Conservation (phyloP, 2,888 invertebrate species). For the Ichneumoninae sp. region DNA sequence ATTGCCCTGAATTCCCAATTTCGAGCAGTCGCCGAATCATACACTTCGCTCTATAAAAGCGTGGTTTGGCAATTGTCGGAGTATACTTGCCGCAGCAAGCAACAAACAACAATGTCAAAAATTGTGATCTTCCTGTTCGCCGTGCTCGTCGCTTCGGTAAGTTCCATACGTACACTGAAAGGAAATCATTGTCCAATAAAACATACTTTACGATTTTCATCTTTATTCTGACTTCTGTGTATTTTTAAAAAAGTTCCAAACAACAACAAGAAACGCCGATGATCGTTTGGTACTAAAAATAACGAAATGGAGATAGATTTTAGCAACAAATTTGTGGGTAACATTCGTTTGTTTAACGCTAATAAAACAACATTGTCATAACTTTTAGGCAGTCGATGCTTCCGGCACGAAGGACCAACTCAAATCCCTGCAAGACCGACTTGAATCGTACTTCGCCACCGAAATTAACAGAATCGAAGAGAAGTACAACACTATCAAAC, state of each 20-base stretch:
- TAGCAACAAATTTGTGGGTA: too few species aligned
- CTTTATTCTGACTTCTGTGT: too few species aligned
- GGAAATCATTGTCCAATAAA: too few species aligned
- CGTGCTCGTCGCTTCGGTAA: constrained; percentile 48
- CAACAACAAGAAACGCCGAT: too few species aligned
- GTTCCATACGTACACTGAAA: not conserved
- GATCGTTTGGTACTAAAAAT: too few species aligned
- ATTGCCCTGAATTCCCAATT: not conserved
- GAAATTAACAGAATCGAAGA: not conserved
- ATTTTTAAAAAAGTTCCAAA: too few species aligned
- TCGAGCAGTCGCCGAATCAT: not conserved
- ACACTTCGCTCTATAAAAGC: constrained; percentile 41
- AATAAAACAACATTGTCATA: not conserved
- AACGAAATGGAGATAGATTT: too few species aligned
- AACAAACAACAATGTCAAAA: constrained; percentile 38
- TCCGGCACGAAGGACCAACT: not conserved
- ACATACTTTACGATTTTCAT: not conserved
- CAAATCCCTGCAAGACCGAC: not conserved
- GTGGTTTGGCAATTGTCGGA: not conserved
- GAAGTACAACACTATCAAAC: not conserved
- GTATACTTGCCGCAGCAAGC: not conserved
- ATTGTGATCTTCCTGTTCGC: constrained; percentile 37
- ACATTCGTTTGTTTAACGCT: not conserved
- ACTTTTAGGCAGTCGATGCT: constrained; percentile 34
- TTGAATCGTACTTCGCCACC: not conserved